Evolutionary conservation across 2,113 vertebrate genomes (phyloP).

Genomic region (Perca schrenkii): DNA sequence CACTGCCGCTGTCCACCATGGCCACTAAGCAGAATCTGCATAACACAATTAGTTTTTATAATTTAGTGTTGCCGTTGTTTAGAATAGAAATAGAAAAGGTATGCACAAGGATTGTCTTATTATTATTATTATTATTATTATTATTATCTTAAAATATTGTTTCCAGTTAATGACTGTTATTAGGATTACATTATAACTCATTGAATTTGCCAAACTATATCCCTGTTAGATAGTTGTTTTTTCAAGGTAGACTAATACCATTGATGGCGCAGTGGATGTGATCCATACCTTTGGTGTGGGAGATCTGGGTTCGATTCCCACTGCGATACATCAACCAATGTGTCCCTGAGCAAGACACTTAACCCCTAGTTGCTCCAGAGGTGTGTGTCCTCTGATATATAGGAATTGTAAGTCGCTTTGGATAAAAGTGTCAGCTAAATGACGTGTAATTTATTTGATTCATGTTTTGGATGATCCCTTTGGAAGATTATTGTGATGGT

Average conservation of each 20-base stretch:
- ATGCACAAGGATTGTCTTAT: slow-evolving; percentile 22
- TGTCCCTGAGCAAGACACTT: too few relatives aligned
- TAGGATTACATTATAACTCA: slow-evolving; percentile 15
- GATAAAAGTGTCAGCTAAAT: too few relatives aligned
- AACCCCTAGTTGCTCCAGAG: too few relatives aligned
- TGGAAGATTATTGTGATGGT: not conserved
- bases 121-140: too few relatives aligned
- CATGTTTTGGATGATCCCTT: not conserved
- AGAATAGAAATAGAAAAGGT: not conserved
- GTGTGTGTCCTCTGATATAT: too few relatives aligned
- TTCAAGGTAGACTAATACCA: not conserved
- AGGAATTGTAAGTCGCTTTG: too few relatives aligned
- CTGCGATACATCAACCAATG: too few relatives aligned
- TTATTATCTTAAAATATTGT: not conserved
- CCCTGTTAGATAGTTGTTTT: slow-evolving; percentile 12
- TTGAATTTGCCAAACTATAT: not conserved
- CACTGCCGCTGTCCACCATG: not conserved
- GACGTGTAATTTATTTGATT: not conserved
- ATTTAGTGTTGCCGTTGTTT: not conserved
- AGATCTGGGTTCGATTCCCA: too few relatives aligned
- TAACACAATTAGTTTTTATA: not conserved
- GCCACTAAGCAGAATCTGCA: not conserved
- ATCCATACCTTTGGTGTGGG: too few relatives aligned
- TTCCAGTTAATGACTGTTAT: slow-evolving; percentile 33
- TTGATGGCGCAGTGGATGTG: too few relatives aligned